Base-by-base conservation (phyloP, 1,140 invertebrate species). In the Ceratitis capitata region DNA sequence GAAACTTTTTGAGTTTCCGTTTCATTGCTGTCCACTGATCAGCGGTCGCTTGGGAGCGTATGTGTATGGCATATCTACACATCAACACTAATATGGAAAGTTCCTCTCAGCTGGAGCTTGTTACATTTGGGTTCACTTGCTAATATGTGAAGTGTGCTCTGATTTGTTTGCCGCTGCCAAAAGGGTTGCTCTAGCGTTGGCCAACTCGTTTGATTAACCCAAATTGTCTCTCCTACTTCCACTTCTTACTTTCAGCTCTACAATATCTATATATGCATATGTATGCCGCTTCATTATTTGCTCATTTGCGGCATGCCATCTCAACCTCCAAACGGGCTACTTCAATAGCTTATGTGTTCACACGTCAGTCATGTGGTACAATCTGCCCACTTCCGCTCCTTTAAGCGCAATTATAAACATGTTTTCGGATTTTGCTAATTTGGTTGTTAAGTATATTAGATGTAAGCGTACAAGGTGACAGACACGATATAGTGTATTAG, bases 1-100 rank as follows among this genome's bases (percentile, higher is more conserved):
- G 83, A 84, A 84, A 84, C 83, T 84, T 58, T 84, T 64, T 84
- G 53, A 53, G 83, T 64, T 84, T 84, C 83, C 83, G 83, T 84
- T 45, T 64, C 53, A 84, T 58, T 84, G 83, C 83, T 56, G 83
- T 64, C 69, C 53, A 58, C 23, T 83, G 82, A 35, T 58, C 47
- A 83, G 32, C 47, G 29, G 3, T 6, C n/a, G 56, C 5, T 6
- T 5, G 7, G 1, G 56, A 26, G 19, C 29, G 26, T 61, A 19
- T 19, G 51, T 61, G 23, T 6, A 61, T 61, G 12, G 51, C n/a
- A 29, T 61, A 26, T 29, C 23, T 16, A 61, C 29, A 2, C n/a
- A 61, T n/a, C n/a, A 61, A n/a, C n/a, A n/a, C 3, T n/a, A 56
- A 23, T n/a, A 56, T 56, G 51, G 51, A 56, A 56, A 56, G 64